These are phyloP conservation scores for Solea solea DNA, from an alignment of 2,113 vertebrate genomes.

Conservation along the genomic window DNA sequence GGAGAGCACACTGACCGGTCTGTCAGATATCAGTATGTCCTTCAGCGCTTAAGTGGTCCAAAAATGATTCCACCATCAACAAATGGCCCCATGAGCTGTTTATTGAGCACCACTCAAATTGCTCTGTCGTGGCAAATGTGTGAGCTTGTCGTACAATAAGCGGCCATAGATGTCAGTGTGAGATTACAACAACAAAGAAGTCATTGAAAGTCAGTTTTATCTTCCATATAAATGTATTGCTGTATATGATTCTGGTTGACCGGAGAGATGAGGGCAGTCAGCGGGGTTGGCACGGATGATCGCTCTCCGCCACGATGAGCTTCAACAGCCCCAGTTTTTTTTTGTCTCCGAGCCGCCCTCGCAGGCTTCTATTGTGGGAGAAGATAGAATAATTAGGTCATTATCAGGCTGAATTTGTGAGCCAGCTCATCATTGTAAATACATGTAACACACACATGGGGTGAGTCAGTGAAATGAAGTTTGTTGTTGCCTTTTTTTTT, in stretches of 20 bases:
- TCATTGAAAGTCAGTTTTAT: neutral
- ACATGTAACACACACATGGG: conserved; percentile 13
- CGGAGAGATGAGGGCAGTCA: conserved; percentile 28
- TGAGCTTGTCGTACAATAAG: conserved; percentile 4
- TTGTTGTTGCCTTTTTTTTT: neutral
- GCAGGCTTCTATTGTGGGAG: conserved; percentile 28
- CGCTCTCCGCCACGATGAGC: conserved; percentile 29
- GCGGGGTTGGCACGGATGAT: conserved; percentile 36
- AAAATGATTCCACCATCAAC: conserved; percentile 8
- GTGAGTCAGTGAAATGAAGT: conserved; percentile 10
- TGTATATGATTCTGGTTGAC: neutral
- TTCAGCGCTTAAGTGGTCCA: conserved; percentile 1
- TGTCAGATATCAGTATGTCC: neutral
- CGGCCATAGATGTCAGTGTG: neutral
- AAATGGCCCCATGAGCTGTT: neutral
- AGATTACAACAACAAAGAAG: neutral
- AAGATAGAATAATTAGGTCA: conserved; percentile 33
- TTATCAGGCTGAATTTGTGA: conserved; percentile 37
- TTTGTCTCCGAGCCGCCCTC: conserved; percentile 52
- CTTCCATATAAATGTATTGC: neutral
- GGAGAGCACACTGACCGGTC: conserved; percentile 28
- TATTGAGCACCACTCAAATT: neutral
- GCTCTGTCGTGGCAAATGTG: neutral
- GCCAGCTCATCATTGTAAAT: conserved; percentile 26
- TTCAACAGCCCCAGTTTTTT: conserved; percentile 24